phyloP scores from a whole-genome alignment of 2,888 invertebrate genomes.

The Cantharis lateralis region DNA sequence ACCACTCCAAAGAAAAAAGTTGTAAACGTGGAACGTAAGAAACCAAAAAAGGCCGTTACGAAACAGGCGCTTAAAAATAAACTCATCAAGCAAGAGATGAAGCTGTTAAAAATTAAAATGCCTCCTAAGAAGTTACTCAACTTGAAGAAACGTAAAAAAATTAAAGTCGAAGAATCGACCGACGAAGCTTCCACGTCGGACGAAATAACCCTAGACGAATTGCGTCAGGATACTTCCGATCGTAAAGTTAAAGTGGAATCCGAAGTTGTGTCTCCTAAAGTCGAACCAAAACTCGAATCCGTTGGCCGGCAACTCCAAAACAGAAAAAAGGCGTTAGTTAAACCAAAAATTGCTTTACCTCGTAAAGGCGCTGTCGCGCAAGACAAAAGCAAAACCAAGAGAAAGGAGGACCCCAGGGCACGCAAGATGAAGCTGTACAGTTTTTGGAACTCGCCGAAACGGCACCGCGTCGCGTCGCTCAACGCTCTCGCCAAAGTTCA shows the following conservation, averaged over 20 bases:
- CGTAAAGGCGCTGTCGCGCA: conserved; percentile 18
- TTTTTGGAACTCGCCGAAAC: conserved; percentile 79
- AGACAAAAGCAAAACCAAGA: conserved; percentile 26
- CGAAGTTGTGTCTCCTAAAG: conserved; percentile 1
- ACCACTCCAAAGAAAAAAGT: conserved; percentile 25
- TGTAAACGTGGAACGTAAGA: conserved; percentile 17
- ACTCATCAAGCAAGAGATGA: conserved; percentile 42
- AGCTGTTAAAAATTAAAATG: conserved; percentile 15
- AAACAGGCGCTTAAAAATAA: conserved; percentile 35
- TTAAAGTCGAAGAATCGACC: conserved; percentile 15
- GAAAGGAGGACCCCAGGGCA: conserved; percentile 41
- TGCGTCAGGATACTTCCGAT: conserved; percentile 23
- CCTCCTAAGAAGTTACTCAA: conserved; percentile 33
- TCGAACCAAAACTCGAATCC: background rate
- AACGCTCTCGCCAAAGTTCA: conserved; percentile 91
- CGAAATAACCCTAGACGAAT: conserved; percentile 34
- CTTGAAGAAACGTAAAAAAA: conserved; percentile 10
- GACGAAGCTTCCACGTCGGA: conserved; percentile 37
- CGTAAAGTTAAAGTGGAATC: conserved; percentile 18
- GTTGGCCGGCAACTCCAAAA: background rate
- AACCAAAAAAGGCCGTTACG: conserved; percentile 23
- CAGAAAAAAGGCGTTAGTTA: background rate
- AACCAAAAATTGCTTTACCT: conserved; percentile 23
- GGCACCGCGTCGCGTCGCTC: conserved; percentile 84
- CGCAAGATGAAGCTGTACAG: conserved; percentile 65